These are phyloP conservation scores for Squalus acanthias DNA, from an alignment of 2,797 vertebrate species.

Conservation along the genomic window DNA sequence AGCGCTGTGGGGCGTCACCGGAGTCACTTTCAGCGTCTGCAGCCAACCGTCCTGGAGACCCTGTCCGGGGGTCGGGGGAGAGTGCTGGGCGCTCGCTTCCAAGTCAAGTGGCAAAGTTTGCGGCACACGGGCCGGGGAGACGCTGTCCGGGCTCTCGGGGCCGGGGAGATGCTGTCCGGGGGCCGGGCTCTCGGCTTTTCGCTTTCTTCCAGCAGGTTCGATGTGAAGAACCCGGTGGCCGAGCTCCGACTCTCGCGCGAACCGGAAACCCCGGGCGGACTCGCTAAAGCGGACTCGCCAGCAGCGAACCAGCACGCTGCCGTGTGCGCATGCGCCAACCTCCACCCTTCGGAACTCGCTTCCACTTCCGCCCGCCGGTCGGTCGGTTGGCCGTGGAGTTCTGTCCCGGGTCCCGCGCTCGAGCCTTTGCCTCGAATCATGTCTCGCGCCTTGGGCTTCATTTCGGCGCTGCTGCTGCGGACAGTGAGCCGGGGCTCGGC, in stretches of 20 bases:
- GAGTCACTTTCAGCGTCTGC: too few relatives aligned
- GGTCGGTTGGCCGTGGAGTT: neutral
- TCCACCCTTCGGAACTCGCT: neutral
- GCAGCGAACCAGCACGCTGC: too few relatives aligned
- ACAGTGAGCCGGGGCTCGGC: neutral
- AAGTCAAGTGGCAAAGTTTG: too few relatives aligned
- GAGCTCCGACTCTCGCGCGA: neutral
- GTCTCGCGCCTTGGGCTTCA: neutral
- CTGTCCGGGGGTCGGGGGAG: too few relatives aligned
- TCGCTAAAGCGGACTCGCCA: neutral
- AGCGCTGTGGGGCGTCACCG: too few relatives aligned
- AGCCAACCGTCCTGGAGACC: too few relatives aligned
- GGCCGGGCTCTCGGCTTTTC: too few relatives aligned
- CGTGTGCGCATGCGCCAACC: neutral
- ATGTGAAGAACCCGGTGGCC: neutral
- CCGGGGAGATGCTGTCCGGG: too few relatives aligned
- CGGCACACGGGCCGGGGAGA: too few relatives aligned
- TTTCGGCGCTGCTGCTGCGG: neutral
- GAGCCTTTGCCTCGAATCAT: neutral
- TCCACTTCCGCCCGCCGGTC: neutral
- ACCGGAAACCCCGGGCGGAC: neutral
- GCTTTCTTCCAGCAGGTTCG: neutral
- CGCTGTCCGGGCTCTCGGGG: too few relatives aligned
- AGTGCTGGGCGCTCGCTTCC: too few relatives aligned
- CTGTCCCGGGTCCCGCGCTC: accelerated